These are phyloP conservation scores for Rhaphigaster nebulosa DNA, from an alignment of 2,888 invertebrate genomes.

Conservation along the genomic window DNA sequence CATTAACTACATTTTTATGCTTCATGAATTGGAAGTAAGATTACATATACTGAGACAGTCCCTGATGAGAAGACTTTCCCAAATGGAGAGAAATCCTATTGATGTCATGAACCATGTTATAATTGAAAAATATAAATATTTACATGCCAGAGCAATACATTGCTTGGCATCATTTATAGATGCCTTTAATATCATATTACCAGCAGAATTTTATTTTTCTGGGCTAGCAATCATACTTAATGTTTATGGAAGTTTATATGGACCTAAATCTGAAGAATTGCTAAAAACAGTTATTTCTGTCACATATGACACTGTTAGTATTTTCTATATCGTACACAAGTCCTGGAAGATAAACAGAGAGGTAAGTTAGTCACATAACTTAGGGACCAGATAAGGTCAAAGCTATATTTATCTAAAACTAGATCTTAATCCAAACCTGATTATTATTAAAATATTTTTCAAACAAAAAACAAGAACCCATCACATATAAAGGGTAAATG, in stretches of 20 bases:
- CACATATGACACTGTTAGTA: neutral
- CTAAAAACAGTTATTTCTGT: neutral
- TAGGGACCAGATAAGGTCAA: neutral
- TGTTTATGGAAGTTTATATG: neutral
- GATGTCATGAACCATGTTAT: conserved; percentile 25
- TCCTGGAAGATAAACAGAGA: conserved; percentile 23
- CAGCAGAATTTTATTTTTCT: conserved; percentile 49
- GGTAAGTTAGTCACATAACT: neutral
- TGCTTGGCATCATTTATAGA: neutral
- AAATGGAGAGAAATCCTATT: neutral
- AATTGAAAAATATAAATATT: conserved; percentile 39
- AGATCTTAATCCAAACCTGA: neutral
- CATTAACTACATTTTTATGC: conserved; percentile 37
- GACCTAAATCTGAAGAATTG: neutral
- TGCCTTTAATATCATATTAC: conserved; percentile 4
- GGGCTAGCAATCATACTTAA: conserved; percentile 38
- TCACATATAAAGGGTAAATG: no score
- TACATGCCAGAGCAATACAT: neutral
- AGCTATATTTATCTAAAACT: neutral
- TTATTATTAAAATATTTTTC: neutral
- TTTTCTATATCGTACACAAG: conserved; percentile 2
- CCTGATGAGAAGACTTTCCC: neutral
- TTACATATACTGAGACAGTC: neutral
- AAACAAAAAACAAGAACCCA: neutral
- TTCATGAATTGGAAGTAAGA: conserved; percentile 38